Evolutionary conservation across 2,888 invertebrate genomes (phyloP), one percentile per base, ranked within the genome.

Genomic region (Eucera pruinosa): DNA sequence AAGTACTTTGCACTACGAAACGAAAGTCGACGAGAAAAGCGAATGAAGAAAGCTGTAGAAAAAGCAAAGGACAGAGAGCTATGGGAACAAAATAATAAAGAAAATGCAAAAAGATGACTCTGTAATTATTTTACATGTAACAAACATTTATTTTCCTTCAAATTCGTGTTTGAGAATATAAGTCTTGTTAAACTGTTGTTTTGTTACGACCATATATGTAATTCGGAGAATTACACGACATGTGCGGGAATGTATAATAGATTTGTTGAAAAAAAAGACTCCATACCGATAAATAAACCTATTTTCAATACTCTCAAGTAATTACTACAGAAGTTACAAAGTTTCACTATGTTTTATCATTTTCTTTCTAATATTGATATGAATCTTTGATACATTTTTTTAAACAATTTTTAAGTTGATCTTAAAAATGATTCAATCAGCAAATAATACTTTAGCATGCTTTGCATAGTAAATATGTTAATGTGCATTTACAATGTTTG

Each of bases 1-100:
- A 96, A 96, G 84, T 97, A 96, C 91, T 97, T 96, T 87, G 94
- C 95, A 58, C 93, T 94, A 27, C 94, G 95, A 0, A 94, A 96
- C 66, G 95, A 95, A 87, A 94, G 95, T 0, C 93, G 97, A 0
- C 94, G 94, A 66, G 96, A 96, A 83, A 93, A 94, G 65, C 91
- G 94, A 60, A 88, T 91, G 71, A 93, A 93, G 33, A 93, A 93
- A 78, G 93, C 93, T 0, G 90, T 92, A 70, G 89, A 93, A 55
- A 91, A 93, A 41, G 92, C 93, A 1, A 87, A 80, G 60, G 87
- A 85, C 58, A 89, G 86, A 79, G 87, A 89, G 67, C 72, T 87
- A 4, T 91, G 90, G 90, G 89, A 90, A 73, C 83, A 80, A 54
- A 80, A 70, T 45, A 87, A 85, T 45, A 83, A 84, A 66, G 83